A percentile compares a stretch with the other conserved stretches of the same genome.
Evolutionary conservation across 1,140 invertebrate species (phyloP).

Genomic region (Scaptomyza montana): DNA sequence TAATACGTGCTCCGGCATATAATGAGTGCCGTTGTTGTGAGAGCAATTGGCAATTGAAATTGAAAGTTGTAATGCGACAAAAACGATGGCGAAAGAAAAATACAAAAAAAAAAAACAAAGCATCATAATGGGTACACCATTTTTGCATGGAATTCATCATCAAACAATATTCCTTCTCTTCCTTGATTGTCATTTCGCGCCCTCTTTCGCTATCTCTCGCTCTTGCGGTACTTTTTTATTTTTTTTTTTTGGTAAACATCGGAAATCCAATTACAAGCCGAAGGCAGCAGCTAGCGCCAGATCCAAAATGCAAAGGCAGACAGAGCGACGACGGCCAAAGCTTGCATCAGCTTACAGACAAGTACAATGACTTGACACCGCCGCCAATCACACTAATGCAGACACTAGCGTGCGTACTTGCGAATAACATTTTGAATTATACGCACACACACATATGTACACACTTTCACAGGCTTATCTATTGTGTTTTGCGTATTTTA

Average conservation of each 20-base stretch:
- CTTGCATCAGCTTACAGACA: slow-evolving; percentile 36
- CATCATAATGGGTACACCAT: not conserved
- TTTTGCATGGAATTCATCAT: slow-evolving; percentile 67
- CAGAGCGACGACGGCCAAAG: slow-evolving; percentile 32
- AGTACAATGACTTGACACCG: slow-evolving; percentile 44
- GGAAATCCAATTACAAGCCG: slow-evolving; percentile 77
- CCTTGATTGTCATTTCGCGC: not conserved
- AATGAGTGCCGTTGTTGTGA: slow-evolving; percentile 37
- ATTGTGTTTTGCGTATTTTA: not conserved
- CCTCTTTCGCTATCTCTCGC: slow-evolving; percentile 1
- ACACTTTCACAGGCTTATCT: not conserved
- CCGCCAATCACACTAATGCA: slow-evolving; percentile 12
- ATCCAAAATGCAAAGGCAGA: slow-evolving; percentile 57
- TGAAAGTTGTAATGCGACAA: slow-evolving; percentile 70
- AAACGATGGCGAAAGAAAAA: not conserved
- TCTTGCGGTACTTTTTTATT: slow-evolving; percentile 1
- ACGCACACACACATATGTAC: not conserved
- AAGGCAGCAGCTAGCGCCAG: slow-evolving; percentile 17
- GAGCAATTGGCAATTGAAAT: slow-evolving; percentile 74
- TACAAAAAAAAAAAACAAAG: not conserved
- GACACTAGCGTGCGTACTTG: not conserved
- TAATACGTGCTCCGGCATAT: slow-evolving; percentile 40
- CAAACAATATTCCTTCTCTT: slow-evolving; percentile 29
- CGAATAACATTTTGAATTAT: too few relatives aligned
- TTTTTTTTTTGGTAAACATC: slow-evolving; percentile 52